Evolutionary conservation across 2,797 vertebrate species (phyloP).

Genomic region (Esox masquinongy): DNA sequence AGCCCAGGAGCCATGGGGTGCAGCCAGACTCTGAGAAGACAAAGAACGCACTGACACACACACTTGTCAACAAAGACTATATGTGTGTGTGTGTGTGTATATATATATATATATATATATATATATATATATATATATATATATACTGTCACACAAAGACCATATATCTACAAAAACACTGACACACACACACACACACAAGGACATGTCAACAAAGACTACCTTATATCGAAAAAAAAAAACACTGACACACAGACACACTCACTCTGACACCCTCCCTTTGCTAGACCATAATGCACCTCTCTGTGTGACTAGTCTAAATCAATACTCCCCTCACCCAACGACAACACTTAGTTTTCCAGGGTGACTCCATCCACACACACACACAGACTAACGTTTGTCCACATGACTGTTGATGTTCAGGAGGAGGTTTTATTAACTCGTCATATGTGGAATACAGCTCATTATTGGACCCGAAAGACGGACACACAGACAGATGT

Average conservation of each 20-base stretch:
- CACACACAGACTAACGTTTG: conserved; percentile 29
- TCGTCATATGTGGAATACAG: conserved; percentile 73
- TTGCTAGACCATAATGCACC: conserved; percentile 55
- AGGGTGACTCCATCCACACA: conserved; percentile 31
- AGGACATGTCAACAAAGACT: neutral
- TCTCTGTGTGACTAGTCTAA: conserved; percentile 70
- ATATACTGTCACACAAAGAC: no score
- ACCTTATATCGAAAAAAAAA: neutral
- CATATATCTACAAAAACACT: no score
- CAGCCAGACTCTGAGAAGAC: conserved; percentile 63
- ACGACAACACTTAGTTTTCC: conserved; percentile 33
- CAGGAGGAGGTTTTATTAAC: conserved; percentile 75
- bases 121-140: no score
- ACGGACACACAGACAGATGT: neutral
- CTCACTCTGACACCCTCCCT: neutral
- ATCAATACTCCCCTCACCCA: conserved; percentile 73
- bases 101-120: no score
- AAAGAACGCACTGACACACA: conserved; percentile 49
- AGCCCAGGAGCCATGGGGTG: conserved; percentile 68
- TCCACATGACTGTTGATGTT: conserved; percentile 65
- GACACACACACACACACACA: conserved; percentile 1
- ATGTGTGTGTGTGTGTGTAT: no score
- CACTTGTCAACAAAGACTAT: no score
- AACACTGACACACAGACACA: neutral
- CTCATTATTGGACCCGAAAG: conserved; percentile 65